phyloP scores from a whole-genome alignment of 2,113 vertebrate species.

The Pipa parva region DNA sequence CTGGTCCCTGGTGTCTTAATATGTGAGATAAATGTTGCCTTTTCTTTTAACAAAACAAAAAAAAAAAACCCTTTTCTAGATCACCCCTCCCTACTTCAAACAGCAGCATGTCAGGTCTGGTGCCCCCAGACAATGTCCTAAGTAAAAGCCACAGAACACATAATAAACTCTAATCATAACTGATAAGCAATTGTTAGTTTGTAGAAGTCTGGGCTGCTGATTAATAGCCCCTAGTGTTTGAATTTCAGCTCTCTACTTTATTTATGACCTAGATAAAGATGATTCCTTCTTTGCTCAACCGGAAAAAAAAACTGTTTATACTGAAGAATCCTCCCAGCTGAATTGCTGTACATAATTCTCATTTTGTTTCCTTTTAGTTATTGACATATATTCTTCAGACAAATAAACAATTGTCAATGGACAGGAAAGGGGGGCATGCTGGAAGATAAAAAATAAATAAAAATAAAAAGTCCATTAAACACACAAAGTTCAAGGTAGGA shows the following conservation, averaged over 20 bases:
- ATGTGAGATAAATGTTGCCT: too few species aligned
- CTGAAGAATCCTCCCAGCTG: not conserved
- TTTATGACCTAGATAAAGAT: slow-evolving; percentile 38
- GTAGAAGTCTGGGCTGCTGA: slow-evolving; percentile 13
- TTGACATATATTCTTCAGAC: slow-evolving; percentile 22
- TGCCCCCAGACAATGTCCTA: slow-evolving; percentile 1
- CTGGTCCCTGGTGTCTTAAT: not conserved
- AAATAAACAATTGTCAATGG: slow-evolving; percentile 20
- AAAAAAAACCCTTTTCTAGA: too few species aligned
- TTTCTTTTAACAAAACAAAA: too few species aligned
- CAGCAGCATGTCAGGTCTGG: not conserved
- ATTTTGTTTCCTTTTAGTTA: slow-evolving; percentile 37
- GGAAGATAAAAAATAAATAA: too few species aligned
- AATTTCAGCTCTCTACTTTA: slow-evolving; percentile 38
- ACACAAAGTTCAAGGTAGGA: not conserved
- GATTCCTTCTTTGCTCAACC: not conserved
- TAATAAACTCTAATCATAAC: slow-evolving; percentile 25
- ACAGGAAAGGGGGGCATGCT: not conserved
- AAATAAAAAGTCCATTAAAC: not conserved
- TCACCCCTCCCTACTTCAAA: not conserved
- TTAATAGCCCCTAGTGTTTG: slow-evolving; percentile 25
- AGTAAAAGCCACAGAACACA: not conserved
- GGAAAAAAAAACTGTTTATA: not conserved
- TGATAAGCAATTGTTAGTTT: slow-evolving; percentile 20
- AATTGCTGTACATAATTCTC: not conserved